These are phyloP conservation scores for Stichodactyla helianthus DNA, from an alignment of 64 coral and sea anemone species.

Conservation along the genomic window DNA sequence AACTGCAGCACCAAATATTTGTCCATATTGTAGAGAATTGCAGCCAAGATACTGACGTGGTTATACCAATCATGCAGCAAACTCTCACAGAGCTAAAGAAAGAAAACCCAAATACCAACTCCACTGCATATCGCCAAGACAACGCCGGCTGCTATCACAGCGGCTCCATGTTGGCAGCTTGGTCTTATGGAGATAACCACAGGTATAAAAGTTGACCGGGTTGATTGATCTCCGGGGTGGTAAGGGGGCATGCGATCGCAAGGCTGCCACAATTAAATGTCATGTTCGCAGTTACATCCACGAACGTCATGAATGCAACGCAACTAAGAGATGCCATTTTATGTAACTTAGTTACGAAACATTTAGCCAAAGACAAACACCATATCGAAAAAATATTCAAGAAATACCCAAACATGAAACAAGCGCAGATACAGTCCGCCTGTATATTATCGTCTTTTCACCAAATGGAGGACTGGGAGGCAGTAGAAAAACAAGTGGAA, in stretches of 20 bases:
- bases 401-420: slow-evolving; percentile 31
- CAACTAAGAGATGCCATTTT: too few relatives aligned
- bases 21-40: slow-evolving; percentile 39
- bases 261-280: slow-evolving; percentile 51
- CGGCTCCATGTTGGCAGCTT: not conserved
- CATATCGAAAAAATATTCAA: not conserved
- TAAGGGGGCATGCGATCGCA: slow-evolving; percentile 56
- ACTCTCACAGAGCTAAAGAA: not conserved
- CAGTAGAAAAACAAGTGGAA: not conserved
- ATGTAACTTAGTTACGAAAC: too few relatives aligned
- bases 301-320: too few relatives aligned
- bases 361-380: not conserved
- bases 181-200: slow-evolving; percentile 5
- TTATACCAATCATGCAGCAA: slow-evolving; percentile 24
- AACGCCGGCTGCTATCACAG: slow-evolving; percentile 49
- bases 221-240: slow-evolving; percentile 4
- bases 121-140: slow-evolving; percentile 16
- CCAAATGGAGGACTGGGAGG: not conserved
- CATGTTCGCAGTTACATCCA: slow-evolving; percentile 41
- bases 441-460: slow-evolving; percentile 10
- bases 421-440: slow-evolving; percentile 6
- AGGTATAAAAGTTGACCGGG: not conserved
- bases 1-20: slow-evolving; percentile 33
- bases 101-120: not conserved
- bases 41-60: slow-evolving; percentile 34